Base-by-base conservation (phyloP, 1,140 invertebrate species). In the Linepithema humile region DNA sequence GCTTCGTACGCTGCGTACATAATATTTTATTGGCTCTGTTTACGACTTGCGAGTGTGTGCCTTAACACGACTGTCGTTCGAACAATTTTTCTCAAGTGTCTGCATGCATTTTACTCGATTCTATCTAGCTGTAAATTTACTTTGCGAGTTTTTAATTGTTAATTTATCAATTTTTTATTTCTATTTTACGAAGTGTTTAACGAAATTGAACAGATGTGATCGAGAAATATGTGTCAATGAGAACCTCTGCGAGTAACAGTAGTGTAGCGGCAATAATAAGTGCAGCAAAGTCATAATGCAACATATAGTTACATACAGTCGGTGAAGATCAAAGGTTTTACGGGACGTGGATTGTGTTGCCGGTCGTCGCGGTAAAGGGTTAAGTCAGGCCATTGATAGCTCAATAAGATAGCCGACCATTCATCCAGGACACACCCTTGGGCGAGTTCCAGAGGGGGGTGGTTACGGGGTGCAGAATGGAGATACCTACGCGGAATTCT, bases 21-120 rank as follows among this genome's bases (percentile, higher is more conserved):
- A 93, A 93, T 94, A 93, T 93, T 93, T 94, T 94, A 94, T 94
- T 94, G 90, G 92, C 90, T 93, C 92, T 93, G 92, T 94, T 93
- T 93, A 94, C 88, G 93, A 92, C 88, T 92, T 82, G 77, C 77
- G 84, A 89, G 88, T 90, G 89, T 91, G 89, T 88, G 89, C 77
- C 88, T 91, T 93, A 87, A 90, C 88, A 91, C 85, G 75, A 77
- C 75, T 64, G 83, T 84, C 82, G 80, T 75, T 85, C 59, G 50
- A 55, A 26, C 26, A n/a, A 32, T 77, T 88, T 40, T 59, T 53
- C n/a, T 26, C n/a, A 38, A 48, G 26, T 78, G 50, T 74, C 50
- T 35, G 50, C 57, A 29, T 53, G 48, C 53, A 17, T 4, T 29
- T 59, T 26, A 12, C 2, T 40, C 40, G 3, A 59, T 62, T n/a